Evolutionary conservation across 1,140 invertebrate species (phyloP).

Genomic region (Ips typographus): DNA sequence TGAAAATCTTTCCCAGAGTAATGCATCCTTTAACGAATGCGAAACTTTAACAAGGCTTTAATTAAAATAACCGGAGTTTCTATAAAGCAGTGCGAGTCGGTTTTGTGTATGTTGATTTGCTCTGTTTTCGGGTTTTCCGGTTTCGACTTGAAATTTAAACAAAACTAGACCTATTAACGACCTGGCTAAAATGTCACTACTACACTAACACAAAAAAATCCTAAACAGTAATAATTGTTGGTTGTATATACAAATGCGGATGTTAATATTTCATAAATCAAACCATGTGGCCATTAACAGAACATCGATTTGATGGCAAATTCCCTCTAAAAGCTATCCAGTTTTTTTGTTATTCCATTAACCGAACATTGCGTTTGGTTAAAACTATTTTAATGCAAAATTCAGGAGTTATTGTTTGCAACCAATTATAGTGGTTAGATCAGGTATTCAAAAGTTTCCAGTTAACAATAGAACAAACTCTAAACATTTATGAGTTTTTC

Average conservation of each 20-base stretch:
- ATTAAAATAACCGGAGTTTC: constrained; percentile 4
- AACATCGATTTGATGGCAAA: background rate
- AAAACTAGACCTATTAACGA: no score
- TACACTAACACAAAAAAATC: background rate
- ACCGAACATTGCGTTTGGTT: background rate
- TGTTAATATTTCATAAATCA: background rate
- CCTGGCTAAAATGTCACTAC: no score
- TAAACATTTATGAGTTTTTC: background rate
- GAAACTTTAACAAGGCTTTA: background rate
- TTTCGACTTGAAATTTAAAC: no score
- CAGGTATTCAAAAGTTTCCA: background rate
- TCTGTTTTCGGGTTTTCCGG: no score
- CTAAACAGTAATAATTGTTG: background rate
- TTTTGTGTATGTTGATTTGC: background rate
- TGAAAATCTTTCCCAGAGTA: background rate
- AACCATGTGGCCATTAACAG: background rate
- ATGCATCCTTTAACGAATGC: background rate
- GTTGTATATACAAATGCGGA: background rate
- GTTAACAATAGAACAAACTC: background rate
- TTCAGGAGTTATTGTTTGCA: background rate
- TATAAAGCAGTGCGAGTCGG: background rate
- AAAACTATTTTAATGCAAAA: background rate
- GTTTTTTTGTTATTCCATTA: constrained; percentile 9
- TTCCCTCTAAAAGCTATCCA: background rate
- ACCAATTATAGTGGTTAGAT: background rate